Evolutionary conservation across 1,140 invertebrate genomes (phyloP).

Genomic region (Drosophila bocqueti): DNA sequence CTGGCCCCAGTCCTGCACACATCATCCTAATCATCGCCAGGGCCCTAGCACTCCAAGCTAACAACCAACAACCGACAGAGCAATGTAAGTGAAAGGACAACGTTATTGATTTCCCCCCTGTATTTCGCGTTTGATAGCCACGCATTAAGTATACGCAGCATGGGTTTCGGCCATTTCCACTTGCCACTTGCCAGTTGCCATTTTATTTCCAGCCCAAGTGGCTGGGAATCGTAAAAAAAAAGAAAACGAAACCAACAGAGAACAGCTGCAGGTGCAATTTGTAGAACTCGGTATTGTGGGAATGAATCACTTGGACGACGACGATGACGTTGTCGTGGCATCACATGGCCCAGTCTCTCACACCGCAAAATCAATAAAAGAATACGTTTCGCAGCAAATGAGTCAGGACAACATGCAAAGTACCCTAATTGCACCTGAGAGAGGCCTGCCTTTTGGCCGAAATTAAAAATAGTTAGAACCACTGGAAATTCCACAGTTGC

Average conservation of each 20-base stretch:
- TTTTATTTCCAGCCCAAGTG: conserved; percentile 24
- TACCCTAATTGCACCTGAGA: conserved; percentile 13
- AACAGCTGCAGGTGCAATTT: conserved; percentile 40
- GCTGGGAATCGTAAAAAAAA: conserved; percentile 7
- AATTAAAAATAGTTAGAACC: conserved; percentile 7
- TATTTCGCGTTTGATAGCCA: conserved; percentile 38
- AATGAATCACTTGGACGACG: conserved; percentile 34
- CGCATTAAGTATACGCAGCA: conserved; percentile 51
- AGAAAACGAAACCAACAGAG: not conserved
- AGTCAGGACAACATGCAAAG: conserved; percentile 59
- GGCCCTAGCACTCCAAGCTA: conserved; percentile 42
- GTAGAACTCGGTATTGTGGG: not conserved
- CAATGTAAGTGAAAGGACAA: conserved; percentile 69
- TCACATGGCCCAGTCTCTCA: conserved; percentile 69
- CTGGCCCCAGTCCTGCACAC: conserved; percentile 66
- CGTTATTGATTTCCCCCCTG: conserved; percentile 65
- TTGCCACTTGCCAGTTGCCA: conserved; percentile 22
- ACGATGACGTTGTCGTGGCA: conserved; percentile 44
- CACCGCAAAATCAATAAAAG: conserved; percentile 74
- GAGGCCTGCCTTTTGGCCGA: not conserved
- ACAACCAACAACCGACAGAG: conserved; percentile 44
- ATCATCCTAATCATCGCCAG: conserved; percentile 51
- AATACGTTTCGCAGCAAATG: conserved; percentile 52
- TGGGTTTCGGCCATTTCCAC: conserved; percentile 6
- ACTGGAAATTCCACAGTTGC: conserved; percentile 5